Percentiles rank a stretch among this genome's conserved stretches.
Conservation (phyloP, 2,888 invertebrate species). For the Caenorhabditis afra region DNA sequence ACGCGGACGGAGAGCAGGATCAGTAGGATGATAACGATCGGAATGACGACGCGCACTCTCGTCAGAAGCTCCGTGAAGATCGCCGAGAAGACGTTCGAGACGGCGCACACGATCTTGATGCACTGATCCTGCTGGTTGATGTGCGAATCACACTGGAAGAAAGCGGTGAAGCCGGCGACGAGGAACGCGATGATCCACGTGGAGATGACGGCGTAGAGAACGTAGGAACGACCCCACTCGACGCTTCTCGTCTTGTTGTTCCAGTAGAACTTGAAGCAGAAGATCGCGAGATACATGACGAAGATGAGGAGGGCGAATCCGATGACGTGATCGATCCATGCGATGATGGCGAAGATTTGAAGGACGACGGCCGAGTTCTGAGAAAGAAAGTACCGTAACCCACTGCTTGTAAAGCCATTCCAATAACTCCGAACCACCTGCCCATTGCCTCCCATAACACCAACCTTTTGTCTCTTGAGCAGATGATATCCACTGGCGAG, state of each 20-base stretch:
- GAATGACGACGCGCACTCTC: constrained; percentile 37
- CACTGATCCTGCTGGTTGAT: constrained; percentile 41
- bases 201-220: constrained; percentile 45
- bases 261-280: constrained; percentile 62
- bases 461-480: constrained; percentile 47
- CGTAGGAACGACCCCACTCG: constrained; percentile 51
- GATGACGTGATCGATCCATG: constrained; percentile 55
- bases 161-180: constrained; percentile 42
- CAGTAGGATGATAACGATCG: constrained; percentile 35
- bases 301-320: constrained; percentile 54
- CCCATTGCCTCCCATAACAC: neutral
- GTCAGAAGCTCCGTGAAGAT: constrained; percentile 55
- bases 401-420: too few species aligned
- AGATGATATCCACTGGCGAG: constrained; percentile 57
- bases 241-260: constrained; percentile 41
- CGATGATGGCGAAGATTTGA: constrained; percentile 52
- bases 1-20: constrained; percentile 51
- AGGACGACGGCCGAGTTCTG: constrained; percentile 51
- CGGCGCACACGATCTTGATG: constrained; percentile 48
- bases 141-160: constrained; percentile 58
- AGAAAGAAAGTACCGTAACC: neutral
- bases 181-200: constrained; percentile 46
- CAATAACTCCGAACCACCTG: constrained; percentile 16
- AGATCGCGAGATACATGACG: constrained; percentile 53
- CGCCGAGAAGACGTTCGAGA: constrained; percentile 47